A percentile compares a stretch with the other conserved stretches of the same genome.
Evolutionary conservation across 2,797 vertebrate genomes (phyloP).

Genomic region (Menidia menidia): DNA sequence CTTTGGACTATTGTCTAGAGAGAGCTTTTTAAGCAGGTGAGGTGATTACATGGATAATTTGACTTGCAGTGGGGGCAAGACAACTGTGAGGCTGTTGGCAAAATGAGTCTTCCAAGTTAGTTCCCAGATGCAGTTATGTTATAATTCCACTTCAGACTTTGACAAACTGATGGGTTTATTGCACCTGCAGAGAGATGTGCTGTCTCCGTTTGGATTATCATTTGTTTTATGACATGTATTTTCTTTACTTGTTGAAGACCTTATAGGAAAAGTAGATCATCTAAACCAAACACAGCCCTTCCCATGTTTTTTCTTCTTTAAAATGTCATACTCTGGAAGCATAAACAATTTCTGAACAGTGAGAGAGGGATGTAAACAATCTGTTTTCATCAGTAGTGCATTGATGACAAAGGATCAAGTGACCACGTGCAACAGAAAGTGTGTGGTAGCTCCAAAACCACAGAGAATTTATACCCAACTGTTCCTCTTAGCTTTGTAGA

Average conservation of each 20-base stretch:
- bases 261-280: background rate
- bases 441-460: conserved; percentile 1
- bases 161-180: background rate
- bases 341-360: background rate
- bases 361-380: background rate
- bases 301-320: background rate
- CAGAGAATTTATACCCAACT: conserved; percentile 2
- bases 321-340: background rate
- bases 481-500: background rate
- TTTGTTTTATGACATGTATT: background rate
- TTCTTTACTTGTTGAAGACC: background rate
- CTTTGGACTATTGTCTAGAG: conserved; percentile 36
- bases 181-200: conserved; percentile 7
- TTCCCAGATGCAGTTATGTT: conserved; percentile 24
- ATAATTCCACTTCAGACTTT: background rate
- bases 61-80: conserved; percentile 21
- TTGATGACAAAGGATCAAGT: background rate
- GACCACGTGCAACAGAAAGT: background rate
- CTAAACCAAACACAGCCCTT: background rate
- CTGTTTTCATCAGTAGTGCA: background rate
- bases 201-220: background rate
- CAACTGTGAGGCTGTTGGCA: conserved; percentile 11
- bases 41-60: conserved; percentile 56
- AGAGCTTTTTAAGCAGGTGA: conserved; percentile 46
- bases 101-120: conserved; percentile 3